Percentiles rank a stretch among this genome's conserved stretches.
phyloP scores from a whole-genome alignment of 1,140 invertebrate species.

The Planococcus citri region DNA sequence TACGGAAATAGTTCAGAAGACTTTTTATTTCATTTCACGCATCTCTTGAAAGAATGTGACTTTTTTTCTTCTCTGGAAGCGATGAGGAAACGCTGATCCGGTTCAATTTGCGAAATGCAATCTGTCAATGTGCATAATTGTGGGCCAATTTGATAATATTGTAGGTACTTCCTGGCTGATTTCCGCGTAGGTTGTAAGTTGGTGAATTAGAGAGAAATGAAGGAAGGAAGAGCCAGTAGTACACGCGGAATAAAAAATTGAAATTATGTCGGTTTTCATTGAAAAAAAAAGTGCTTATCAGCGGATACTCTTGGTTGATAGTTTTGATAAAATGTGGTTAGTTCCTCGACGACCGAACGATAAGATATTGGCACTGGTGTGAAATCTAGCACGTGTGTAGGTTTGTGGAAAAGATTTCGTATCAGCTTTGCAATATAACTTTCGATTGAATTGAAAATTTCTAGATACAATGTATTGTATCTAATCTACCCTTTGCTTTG shows the following conservation, averaged over 20 bases:
- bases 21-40: background rate
- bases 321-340: background rate
- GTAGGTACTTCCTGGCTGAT: background rate
- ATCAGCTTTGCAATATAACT: too few relatives aligned
- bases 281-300: background rate
- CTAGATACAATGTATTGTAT: too few relatives aligned
- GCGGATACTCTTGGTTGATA: background rate
- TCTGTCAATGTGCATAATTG: background rate
- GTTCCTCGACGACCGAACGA: background rate
- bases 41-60: background rate
- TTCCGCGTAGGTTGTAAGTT: background rate
- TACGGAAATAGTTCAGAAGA: background rate
- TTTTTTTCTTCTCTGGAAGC: background rate
- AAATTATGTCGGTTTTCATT: conserved; percentile 6
- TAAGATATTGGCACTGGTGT: too few relatives aligned
- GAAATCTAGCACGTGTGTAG: too few relatives aligned
- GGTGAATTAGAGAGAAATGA: too few relatives aligned
- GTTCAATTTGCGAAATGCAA: too few relatives aligned
- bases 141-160: background rate
- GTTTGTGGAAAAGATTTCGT: too few relatives aligned
- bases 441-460: too few relatives aligned
- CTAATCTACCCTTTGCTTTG: too few relatives aligned
- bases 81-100: too few relatives aligned
- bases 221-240: background rate
- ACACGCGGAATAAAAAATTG: background rate